Base-by-base conservation (phyloP, 1,140 invertebrate species). In the Elysia chlorotica region DNA sequence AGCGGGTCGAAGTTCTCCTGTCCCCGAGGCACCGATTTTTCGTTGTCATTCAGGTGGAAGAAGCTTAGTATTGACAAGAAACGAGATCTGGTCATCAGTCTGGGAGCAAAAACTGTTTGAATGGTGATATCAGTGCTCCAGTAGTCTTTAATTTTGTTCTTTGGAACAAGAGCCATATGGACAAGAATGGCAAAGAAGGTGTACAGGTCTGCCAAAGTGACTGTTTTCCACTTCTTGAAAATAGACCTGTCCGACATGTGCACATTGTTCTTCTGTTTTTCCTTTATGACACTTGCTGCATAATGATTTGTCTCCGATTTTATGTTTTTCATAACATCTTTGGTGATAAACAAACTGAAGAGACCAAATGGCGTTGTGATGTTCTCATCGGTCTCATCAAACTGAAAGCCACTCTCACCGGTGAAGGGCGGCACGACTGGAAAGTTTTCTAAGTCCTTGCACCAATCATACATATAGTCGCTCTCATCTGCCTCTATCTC, bases 1-100 rank as follows among this genome's bases (percentile, higher is more conserved):
- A 48, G 41, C 10, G 41, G 41, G n/a, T 48, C 41, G 25, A 56
- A 53, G 2, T 6, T 33, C n/a, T 10, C 14, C 25, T 69, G 25
- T 10, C 53, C 67, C 25, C 0, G 10, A 0, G 41, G 48, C 10
- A 69, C 53, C 31, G 31, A 57, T 4, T 5, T 57, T 5, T 21
- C 31, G n/a, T 69, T 69, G 67, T 57, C 53, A 56, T 35, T 33
- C 10, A 69, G 2, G 53, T 57, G 67, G 6, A 69, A 53, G 30
- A 69, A 56, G 23, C 25, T 4, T 33, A 69, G 31, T 30, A 69
- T 69, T 33, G 48, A 41, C 21, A 5, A n/a, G 23, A 57, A 68
- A 0, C 54, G 23, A 31, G 54, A 28, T 31, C 67, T 5, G 3
- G 41, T 0, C 67, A 69, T 69, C 19, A 69, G 25, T 33, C 57